A percentile compares a stretch with the other conserved stretches of the same genome.
Evolutionary conservation across 2,888 invertebrate genomes (phyloP).

Genomic region (Tenthredo livida): DNA sequence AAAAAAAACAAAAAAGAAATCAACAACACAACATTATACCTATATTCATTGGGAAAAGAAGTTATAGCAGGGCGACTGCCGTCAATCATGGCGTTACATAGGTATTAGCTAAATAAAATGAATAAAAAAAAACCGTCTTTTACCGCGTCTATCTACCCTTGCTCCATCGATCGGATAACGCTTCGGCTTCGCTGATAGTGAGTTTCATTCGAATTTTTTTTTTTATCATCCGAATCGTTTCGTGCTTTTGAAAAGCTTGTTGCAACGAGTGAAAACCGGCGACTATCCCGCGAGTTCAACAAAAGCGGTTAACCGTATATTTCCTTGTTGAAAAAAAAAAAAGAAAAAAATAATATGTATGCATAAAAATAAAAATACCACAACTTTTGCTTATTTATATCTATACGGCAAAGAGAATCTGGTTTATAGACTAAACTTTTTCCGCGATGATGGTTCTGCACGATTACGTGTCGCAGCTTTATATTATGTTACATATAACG

Average conservation of each 20-base stretch:
- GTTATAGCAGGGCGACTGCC: background rate
- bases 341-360: background rate
- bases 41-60: background rate
- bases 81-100: conserved; percentile 5
- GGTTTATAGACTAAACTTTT: background rate
- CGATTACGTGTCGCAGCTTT: conserved; percentile 7
- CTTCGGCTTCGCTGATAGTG: background rate
- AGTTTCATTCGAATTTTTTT: conserved; percentile 18
- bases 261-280: background rate
- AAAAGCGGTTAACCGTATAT: background rate
- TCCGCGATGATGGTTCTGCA: background rate
- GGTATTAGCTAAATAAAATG: background rate
- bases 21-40: background rate
- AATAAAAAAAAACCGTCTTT: background rate
- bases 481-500: background rate
- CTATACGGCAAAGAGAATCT: background rate
- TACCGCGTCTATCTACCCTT: conserved; percentile 34
- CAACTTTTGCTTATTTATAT: background rate
- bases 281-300: background rate
- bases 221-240: background rate
- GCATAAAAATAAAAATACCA: background rate
- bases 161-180: conserved; percentile 49
- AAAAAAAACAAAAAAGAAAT: background rate
- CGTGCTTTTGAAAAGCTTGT: background rate
- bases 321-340: background rate